Percentiles rank a stretch among this genome's conserved stretches.
These are phyloP conservation scores for Drepana arcuata DNA, from an alignment of 1,140 invertebrate species.

Conservation along the genomic window DNA sequence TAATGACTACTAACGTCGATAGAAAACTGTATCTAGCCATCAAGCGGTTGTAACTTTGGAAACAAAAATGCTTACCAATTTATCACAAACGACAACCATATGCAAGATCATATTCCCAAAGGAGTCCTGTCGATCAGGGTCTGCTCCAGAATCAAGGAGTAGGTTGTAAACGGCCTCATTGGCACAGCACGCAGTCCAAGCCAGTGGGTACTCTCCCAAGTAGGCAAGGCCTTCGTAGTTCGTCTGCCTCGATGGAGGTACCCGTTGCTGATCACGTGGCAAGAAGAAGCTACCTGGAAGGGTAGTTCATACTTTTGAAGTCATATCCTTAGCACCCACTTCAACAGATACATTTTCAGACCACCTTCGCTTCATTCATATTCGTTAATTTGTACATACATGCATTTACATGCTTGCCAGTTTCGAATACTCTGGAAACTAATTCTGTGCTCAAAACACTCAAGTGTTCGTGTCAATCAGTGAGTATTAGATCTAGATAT, in stretches of 20 bases:
- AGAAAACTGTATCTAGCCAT: no score
- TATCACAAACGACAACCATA: constrained; percentile 98
- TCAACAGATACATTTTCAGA: no score
- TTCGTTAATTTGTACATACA: no score
- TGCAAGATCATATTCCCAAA: constrained; percentile 98
- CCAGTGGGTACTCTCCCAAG: constrained; percentile 94
- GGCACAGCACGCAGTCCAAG: constrained; percentile 97
- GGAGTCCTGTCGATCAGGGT: constrained; percentile 93
- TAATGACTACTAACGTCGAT: no score
- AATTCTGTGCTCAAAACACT: no score
- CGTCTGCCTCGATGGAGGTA: constrained; percentile 81
- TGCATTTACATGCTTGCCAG: no score
- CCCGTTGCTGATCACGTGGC: constrained; percentile 90
- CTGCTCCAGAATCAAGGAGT: constrained; percentile 89
- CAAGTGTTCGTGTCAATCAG: no score
- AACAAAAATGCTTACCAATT: constrained; percentile 92
- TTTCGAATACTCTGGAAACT: no score
- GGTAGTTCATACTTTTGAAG: not conserved
- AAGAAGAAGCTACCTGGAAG: constrained; percentile 87
- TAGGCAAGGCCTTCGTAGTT: constrained; percentile 97
- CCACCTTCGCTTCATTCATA: no score
- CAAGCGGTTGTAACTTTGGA: no score
- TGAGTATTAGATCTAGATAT: no score
- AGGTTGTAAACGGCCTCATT: constrained; percentile 99
- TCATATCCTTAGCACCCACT: no score